Evolutionary conservation across 2,888 invertebrate species (phyloP).

Genomic region (Charanyca ferruginea): DNA sequence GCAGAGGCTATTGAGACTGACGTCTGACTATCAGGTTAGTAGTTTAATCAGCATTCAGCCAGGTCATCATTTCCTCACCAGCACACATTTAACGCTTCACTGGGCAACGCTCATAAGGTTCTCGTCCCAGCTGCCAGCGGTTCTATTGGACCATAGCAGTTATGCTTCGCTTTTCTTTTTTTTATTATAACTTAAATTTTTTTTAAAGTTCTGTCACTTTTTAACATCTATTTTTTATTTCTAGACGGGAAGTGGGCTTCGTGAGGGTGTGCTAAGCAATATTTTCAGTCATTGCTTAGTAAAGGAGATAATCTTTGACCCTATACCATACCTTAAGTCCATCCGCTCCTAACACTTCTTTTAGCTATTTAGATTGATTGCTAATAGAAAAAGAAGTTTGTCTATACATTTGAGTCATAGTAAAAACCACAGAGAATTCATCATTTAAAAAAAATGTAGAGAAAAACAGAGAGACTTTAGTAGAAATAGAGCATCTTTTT

Average conservation of each 20-base stretch:
- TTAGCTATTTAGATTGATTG: constrained; percentile 41
- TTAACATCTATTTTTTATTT: constrained; percentile 3
- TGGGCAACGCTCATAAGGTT: constrained; percentile 48
- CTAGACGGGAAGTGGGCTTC: constrained; percentile 12
- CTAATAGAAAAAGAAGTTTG: constrained; percentile 37
- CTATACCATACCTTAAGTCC: constrained; percentile 39
- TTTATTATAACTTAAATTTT: not conserved
- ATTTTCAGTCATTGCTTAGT: constrained; percentile 50
- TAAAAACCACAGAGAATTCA: constrained; percentile 29
- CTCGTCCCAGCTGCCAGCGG: not conserved
- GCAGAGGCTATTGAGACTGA: constrained; percentile 98
- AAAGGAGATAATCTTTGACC: constrained; percentile 50
- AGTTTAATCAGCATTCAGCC: constrained; percentile 32
- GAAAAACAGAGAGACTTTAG: constrained; percentile 36
- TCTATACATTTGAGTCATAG: constrained; percentile 27
- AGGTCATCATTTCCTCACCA: constrained; percentile 61
- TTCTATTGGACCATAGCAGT: not conserved
- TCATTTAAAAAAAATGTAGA: constrained; percentile 14
- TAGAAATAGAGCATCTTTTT: constrained; percentile 28
- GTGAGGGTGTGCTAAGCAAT: constrained; percentile 45
- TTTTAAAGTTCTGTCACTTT: too few relatives aligned
- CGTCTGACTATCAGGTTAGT: constrained; percentile 98
- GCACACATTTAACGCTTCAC: constrained; percentile 62
- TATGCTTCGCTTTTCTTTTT: constrained; percentile 10
- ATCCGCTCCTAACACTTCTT: constrained; percentile 39